Percentiles rank a stretch among this genome's conserved stretches.
These are phyloP conservation scores for Cuculus canorus DNA, from an alignment of 2,797 vertebrate genomes.

Conservation along the genomic window DNA sequence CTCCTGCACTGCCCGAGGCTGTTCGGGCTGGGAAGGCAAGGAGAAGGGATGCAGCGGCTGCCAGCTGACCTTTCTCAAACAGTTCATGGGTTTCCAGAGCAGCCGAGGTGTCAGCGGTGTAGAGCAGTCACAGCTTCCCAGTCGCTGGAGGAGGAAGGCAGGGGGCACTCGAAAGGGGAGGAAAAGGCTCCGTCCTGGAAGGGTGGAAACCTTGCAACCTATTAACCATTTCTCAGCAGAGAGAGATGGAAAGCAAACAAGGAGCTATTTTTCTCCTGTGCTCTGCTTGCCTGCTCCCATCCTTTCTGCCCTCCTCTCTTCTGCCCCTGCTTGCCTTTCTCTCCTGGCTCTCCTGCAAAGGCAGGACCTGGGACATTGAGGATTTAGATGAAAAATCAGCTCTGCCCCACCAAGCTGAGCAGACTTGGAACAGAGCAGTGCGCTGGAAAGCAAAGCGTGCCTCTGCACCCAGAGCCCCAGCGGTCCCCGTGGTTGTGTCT, in stretches of 20 bases:
- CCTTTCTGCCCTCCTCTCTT: not conserved
- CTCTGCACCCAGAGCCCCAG: accelerated
- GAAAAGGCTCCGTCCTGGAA: slow-evolving; percentile 57
- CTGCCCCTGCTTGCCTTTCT: not conserved
- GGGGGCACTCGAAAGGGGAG: slow-evolving; percentile 77
- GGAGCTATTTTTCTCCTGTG: not conserved
- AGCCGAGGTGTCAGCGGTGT: slow-evolving; percentile 80
- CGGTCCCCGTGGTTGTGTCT: accelerated
- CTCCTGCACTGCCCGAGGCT: slow-evolving; percentile 64
- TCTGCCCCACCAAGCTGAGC: not conserved
- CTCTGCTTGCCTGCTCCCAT: not conserved
- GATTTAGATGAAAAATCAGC: not conserved
- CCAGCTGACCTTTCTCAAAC: slow-evolving; percentile 84
- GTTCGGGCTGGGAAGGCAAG: not conserved
- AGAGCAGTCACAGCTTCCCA: slow-evolving; percentile 77
- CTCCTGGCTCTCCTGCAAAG: not conserved
- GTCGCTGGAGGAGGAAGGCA: slow-evolving; percentile 71
- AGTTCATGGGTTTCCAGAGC: slow-evolving; percentile 82
- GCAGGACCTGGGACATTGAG: too few relatives aligned
- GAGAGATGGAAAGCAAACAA: not conserved
- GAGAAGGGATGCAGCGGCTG: slow-evolving; percentile 36
- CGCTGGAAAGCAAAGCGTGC: not conserved
- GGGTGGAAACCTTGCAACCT: slow-evolving; percentile 55
- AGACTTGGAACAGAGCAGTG: not conserved
- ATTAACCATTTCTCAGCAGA: slow-evolving; percentile 28